phyloP scores from a whole-genome alignment of 2,888 invertebrate genomes.

The Tupiocoris notatus region DNA sequence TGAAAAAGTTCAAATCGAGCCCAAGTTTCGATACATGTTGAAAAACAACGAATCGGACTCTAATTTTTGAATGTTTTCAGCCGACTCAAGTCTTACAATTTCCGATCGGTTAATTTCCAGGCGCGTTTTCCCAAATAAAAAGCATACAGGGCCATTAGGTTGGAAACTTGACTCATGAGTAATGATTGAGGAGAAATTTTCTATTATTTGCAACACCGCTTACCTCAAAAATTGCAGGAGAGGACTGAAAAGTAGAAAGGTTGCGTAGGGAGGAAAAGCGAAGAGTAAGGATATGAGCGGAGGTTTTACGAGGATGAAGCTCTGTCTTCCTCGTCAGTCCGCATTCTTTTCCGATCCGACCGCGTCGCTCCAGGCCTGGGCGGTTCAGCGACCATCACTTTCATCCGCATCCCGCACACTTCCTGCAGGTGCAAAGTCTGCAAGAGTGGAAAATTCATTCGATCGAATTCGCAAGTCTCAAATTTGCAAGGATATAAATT shows the following conservation, averaged over 20 bases:
- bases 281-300: background rate
- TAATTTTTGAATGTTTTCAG: too few species aligned
- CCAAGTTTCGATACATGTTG: too few species aligned
- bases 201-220: background rate
- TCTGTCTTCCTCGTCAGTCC: slow-evolving; percentile 41
- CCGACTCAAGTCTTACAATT: too few species aligned
- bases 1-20: too few species aligned
- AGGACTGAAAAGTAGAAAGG: background rate
- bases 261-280: background rate
- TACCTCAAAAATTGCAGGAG: background rate
- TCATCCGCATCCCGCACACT: slow-evolving; percentile 78
- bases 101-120: too few species aligned
- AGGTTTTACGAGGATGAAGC: slow-evolving; percentile 6
- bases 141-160: too few species aligned
- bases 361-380: slow-evolving; percentile 42
- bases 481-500: too few species aligned
- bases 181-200: too few species aligned
- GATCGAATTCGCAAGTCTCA: too few species aligned
- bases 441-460: background rate
- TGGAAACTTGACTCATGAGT: too few species aligned
- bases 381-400: slow-evolving; percentile 84
- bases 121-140: too few species aligned
- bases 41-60: too few species aligned
- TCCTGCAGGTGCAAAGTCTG: slow-evolving; percentile 75
- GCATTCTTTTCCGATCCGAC: slow-evolving; percentile 45